A percentile compares a stretch with the other conserved stretches of the same genome.
Evolutionary conservation across 2,888 invertebrate species (phyloP).

Genomic region (Acanthococcus lagerstroemiae): DNA sequence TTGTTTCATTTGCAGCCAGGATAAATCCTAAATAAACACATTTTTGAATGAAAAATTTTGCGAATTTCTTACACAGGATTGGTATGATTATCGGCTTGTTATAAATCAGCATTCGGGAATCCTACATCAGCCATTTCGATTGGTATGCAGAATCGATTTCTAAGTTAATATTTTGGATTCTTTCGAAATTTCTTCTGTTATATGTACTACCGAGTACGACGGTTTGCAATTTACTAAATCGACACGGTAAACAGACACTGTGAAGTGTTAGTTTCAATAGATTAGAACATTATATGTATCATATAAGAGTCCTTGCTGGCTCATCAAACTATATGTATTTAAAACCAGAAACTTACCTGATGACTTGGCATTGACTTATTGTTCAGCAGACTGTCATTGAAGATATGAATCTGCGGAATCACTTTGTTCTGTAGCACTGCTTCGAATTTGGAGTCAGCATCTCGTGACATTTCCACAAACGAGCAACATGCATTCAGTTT

Average conservation of each 20-base stretch:
- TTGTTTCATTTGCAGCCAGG: constrained; percentile 10
- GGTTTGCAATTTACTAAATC: no score
- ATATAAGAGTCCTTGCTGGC: neutral
- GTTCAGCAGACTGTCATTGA: neutral
- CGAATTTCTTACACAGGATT: no score
- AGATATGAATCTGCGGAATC: constrained; percentile 25
- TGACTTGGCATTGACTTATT: neutral
- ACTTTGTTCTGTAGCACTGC: constrained; percentile 36
- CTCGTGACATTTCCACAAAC: constrained; percentile 40
- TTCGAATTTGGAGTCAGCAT: constrained; percentile 42
- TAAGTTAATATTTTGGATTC: no score
- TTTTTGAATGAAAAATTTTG: no score
- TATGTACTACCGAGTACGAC: no score
- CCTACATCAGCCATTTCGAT: no score
- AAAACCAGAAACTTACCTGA: no score
- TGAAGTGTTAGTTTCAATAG: neutral
- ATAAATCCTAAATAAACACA: constrained; percentile 5
- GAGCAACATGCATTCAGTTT: constrained; percentile 42
- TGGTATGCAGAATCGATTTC: no score
- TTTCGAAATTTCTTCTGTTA: no score
- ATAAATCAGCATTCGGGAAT: no score
- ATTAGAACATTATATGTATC: neutral
- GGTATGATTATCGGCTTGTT: no score
- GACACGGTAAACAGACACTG: neutral
- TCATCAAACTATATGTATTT: no score